A percentile compares a stretch with the other conserved stretches of the same genome.
phyloP scores from a whole-genome alignment of 2,113 vertebrate species.

The Saccopteryx bilineata region DNA sequence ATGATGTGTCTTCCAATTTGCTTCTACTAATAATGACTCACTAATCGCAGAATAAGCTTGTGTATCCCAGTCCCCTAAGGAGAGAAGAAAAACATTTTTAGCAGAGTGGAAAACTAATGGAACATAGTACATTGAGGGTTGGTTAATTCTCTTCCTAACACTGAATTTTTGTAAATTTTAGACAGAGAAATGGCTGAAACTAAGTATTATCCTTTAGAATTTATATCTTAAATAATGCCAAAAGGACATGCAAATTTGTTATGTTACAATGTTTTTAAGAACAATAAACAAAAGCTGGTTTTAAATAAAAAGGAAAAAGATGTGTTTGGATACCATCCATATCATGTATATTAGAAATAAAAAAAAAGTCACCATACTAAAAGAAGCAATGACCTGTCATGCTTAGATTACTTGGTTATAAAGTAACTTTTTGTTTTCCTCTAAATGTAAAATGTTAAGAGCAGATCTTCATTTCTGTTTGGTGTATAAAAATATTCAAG shows the following conservation, averaged over 20 bases:
- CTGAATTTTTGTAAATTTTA: background rate
- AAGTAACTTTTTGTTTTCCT: background rate
- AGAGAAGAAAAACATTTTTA: background rate
- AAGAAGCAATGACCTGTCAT: background rate
- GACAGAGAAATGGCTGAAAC: background rate
- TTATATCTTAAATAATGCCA: background rate
- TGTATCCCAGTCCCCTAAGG: background rate
- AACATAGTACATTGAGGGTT: background rate
- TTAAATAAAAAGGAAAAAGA: background rate
- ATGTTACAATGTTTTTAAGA: background rate
- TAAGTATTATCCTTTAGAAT: background rate
- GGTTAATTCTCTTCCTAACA: background rate
- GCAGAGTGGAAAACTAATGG: background rate
- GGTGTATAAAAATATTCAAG: background rate
- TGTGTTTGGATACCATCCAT: background rate
- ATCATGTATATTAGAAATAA: background rate
- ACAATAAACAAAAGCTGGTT: background rate
- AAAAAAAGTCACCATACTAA: background rate
- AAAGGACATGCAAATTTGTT: background rate
- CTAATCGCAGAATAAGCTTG: background rate
- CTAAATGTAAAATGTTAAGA: background rate
- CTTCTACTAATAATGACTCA: background rate
- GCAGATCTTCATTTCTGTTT: background rate
- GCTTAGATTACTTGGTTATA: background rate
- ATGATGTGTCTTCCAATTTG: background rate